Evolutionary conservation across 2,113 vertebrate species (phyloP).

Genomic region (Rhadina sibilatrix): DNA sequence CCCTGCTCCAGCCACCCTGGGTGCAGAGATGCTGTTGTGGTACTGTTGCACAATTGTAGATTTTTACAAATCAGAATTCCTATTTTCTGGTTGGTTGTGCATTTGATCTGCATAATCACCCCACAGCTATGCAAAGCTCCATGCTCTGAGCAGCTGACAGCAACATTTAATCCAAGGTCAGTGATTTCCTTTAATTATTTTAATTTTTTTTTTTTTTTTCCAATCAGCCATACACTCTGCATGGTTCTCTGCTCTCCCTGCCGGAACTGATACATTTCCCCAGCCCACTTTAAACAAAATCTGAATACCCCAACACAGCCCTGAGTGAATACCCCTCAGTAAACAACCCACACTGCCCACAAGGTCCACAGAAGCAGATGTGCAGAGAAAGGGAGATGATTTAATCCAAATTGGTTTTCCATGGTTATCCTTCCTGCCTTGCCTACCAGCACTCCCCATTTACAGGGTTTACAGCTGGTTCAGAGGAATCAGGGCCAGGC

Average conservation of each 20-base stretch:
- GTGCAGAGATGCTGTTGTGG: background rate
- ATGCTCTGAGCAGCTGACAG: background rate
- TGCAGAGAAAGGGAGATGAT: background rate
- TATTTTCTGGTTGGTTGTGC: constrained; percentile 36
- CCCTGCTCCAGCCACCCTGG: background rate
- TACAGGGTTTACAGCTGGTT: background rate
- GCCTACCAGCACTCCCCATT: background rate
- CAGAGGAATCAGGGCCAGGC: background rate
- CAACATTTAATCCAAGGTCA: constrained; percentile 41
- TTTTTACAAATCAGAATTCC: background rate
- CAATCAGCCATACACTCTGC: background rate
- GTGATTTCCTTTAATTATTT: constrained; percentile 42
- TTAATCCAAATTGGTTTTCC: background rate
- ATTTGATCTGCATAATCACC: constrained; percentile 21
- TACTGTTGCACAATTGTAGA: background rate
- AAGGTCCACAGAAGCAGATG: background rate
- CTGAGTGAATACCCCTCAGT: background rate
- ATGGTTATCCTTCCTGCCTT: background rate
- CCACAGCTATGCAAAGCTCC: background rate
- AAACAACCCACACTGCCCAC: background rate
- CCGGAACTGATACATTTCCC: background rate
- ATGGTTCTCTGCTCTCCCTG: background rate
- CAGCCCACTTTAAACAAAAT: background rate
- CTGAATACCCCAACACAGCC: background rate
- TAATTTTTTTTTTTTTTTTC: background rate